A percentile compares a stretch with the other conserved stretches of the same genome.
phyloP scores from a whole-genome alignment of 2,113 vertebrate genomes.

The Lutjanus erythropterus region DNA sequence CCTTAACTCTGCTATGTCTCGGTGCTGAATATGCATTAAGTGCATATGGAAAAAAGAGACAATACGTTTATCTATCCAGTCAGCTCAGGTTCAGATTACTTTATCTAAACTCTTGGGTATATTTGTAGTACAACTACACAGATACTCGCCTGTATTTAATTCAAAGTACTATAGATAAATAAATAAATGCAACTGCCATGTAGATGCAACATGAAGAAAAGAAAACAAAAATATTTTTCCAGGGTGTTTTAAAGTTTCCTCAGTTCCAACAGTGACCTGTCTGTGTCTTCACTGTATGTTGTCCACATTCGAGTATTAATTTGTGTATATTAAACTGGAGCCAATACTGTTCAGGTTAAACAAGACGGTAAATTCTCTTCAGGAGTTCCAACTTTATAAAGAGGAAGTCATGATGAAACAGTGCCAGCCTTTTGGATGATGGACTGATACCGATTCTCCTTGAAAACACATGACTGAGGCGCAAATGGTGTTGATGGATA shows the following conservation, averaged over 20 bases:
- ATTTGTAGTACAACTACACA: not conserved
- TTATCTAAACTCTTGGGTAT: too few relatives aligned
- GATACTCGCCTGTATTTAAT: not conserved
- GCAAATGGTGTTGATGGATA: conserved; percentile 37
- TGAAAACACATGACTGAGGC: conserved; percentile 19
- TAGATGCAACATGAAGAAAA: not conserved
- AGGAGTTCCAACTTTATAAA: not conserved
- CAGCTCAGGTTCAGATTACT: too few relatives aligned
- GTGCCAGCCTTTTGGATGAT: not conserved
- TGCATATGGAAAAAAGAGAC: not conserved
- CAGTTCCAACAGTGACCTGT: not conserved
- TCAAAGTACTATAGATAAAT: not conserved
- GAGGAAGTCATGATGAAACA: not conserved
- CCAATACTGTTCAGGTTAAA: not conserved
- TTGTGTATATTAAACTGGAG: not conserved
- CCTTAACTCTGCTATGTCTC: not conserved
- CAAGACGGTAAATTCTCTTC: not conserved
- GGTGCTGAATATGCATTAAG: not conserved
- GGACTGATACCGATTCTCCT: not conserved
- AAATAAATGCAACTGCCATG: not conserved
- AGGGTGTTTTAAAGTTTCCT: not conserved
- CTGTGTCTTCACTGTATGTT: not conserved
- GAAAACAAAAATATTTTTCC: not conserved
- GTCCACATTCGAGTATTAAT: not conserved
- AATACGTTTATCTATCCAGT: not conserved